Conservation (phyloP, 2,797 vertebrate genomes). For the Hipposideros larvatus region DNA sequence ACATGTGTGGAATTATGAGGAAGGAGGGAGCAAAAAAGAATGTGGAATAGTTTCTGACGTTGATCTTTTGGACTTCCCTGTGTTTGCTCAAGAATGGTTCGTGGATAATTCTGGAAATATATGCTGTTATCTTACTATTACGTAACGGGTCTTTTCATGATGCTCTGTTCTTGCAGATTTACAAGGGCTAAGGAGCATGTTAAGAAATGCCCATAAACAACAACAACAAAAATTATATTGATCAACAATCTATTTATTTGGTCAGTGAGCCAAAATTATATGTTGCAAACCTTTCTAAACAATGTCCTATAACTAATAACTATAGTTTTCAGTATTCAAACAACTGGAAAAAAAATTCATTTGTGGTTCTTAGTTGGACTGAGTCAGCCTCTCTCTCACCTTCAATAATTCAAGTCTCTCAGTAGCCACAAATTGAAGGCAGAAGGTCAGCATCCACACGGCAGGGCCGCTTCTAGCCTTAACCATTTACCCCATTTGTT, state of each 20-base stretch:
- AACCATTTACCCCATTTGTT: neutral
- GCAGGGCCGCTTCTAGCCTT: neutral
- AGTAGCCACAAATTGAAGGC: neutral
- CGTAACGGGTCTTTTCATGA: neutral
- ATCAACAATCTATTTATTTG: slow-evolving; percentile 14
- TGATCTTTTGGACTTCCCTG: neutral
- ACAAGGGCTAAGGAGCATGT: neutral
- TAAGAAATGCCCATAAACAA: slow-evolving; percentile 14
- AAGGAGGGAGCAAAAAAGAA: neutral
- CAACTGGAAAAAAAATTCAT: slow-evolving; percentile 31
- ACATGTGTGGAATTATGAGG: neutral
- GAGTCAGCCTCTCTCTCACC: neutral
- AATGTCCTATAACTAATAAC: slow-evolving; percentile 10
- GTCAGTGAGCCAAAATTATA: slow-evolving; percentile 52
- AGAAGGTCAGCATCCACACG: neutral
- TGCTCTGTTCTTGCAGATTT: slow-evolving; percentile 41
- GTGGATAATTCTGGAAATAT: slow-evolving; percentile 53
- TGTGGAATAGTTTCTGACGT: neutral
- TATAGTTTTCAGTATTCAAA: slow-evolving; percentile 38
- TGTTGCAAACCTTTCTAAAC: slow-evolving; percentile 8
- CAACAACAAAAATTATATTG: neutral
- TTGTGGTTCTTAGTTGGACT: slow-evolving; percentile 11
- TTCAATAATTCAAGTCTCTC: neutral
- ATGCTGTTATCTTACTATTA: slow-evolving; percentile 1
- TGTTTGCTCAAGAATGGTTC: neutral